Evolutionary conservation across 1,140 invertebrate species (phyloP).

Genomic region (Cotesia chilonis): DNA sequence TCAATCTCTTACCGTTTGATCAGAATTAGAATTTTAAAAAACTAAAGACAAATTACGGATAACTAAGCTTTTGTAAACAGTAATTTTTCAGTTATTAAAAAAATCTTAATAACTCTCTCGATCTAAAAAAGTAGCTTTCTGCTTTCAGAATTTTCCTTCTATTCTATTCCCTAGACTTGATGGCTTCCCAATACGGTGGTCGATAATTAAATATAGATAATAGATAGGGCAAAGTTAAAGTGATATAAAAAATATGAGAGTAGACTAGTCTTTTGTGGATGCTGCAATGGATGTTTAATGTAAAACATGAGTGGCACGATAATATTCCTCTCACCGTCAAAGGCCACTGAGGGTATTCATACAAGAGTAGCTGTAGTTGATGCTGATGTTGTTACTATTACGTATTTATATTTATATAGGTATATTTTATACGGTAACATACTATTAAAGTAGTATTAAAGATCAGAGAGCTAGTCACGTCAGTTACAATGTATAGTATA

Average conservation of each 20-base stretch:
- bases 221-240: background rate
- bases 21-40: too few species aligned
- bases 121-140: too few species aligned
- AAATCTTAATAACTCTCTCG: too few species aligned
- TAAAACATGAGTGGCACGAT: slow-evolving; percentile 10
- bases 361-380: background rate
- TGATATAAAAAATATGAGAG: background rate
- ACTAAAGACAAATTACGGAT: too few species aligned
- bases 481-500: background rate
- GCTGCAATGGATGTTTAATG: slow-evolving; percentile 28
- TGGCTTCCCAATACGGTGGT: too few species aligned
- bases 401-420: too few species aligned
- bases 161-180: too few species aligned
- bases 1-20: too few species aligned
- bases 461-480: background rate
- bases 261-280: slow-evolving; percentile 11
- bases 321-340: slow-evolving; percentile 30
- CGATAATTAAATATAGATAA: background rate
- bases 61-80: too few species aligned
- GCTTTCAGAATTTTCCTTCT: too few species aligned
- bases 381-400: background rate
- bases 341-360: slow-evolving; percentile 26
- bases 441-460: background rate
- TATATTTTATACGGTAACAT: background rate
- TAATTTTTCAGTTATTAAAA: too few species aligned